Evolutionary conservation across 2,113 vertebrate species (phyloP), one percentile per base, ranked within the genome.

Genomic region (Tonatia bakeri): DNA sequence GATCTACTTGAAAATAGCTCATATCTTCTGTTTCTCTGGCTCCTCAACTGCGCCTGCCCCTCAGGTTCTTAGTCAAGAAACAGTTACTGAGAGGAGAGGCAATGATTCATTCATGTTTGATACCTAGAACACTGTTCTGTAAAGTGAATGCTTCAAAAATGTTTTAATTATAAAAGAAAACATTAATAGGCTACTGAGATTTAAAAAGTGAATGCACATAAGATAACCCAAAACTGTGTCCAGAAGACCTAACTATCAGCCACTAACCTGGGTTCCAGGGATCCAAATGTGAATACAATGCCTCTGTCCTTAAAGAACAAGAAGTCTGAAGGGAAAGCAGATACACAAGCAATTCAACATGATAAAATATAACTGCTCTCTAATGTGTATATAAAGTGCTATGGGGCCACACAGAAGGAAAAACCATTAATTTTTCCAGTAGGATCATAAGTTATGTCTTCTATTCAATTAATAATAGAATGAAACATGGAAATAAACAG

Each of bases 201-300:
- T 87, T 92, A 95, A 69, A 75, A 96, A 94, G 38, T 19, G 92
- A 93, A 94, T 90, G 13, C 40, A 70, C 8, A 26, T 83, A 92
- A 87, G 10, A 72, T 79, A 86, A 61, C 33, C 47, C 77, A 79
- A 91, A 88, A 26, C 28, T 94, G 20, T 52, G 73, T 87, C 69
- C 38, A 70, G 69, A 92, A 38, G 47, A 85, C 43, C 31, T 83
- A 45, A 90, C 40, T 79, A 31, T 81, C 43, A 83, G 38, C 12
- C 50, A 36, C 54, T 94, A 84, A 69, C 64, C 56, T 69, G 56
- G 43, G 47, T 69, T 81, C 40, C n/a, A 33, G 16, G 31, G 59
- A 85, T 89, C 47, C 43, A 87, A n/a, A n/a, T 33, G 73, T 76
- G 38, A 88, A 91, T 52, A 86, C 90, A 90, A 91, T 59, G 28